phyloP scores from a whole-genome alignment of 2,888 invertebrate species.

The Periphyllus acericola region DNA sequence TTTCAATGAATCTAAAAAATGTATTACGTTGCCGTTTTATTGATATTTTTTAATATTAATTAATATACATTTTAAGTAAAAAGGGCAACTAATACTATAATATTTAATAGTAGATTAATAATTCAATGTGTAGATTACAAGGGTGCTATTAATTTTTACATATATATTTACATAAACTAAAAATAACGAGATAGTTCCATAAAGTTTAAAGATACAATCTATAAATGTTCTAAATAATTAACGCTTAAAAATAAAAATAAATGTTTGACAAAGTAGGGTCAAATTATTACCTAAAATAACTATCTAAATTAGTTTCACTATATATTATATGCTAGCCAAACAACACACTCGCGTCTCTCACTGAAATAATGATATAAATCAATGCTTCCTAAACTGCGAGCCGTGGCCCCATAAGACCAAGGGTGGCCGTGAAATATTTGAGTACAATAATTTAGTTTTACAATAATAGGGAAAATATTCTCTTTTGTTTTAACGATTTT shows the following conservation, averaged over 20 bases:
- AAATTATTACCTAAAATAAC: background rate
- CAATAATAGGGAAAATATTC: too few relatives aligned
- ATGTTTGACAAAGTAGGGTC: background rate
- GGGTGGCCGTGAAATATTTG: too few relatives aligned
- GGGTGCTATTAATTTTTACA: background rate
- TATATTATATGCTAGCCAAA: background rate
- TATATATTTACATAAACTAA: slow-evolving; percentile 2
- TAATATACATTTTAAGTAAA: background rate
- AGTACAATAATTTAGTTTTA: too few relatives aligned
- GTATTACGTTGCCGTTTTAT: background rate
- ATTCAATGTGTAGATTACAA: background rate
- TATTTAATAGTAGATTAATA: background rate
- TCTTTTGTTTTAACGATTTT: too few relatives aligned
- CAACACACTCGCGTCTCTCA: too few relatives aligned
- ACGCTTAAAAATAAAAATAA: background rate
- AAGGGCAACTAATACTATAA: background rate
- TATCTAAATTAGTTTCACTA: background rate
- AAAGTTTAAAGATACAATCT: slow-evolving; percentile 50
- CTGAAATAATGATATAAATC: too few relatives aligned
- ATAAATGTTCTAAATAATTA: slow-evolving; percentile 46
- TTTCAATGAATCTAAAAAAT: slow-evolving; percentile 6
- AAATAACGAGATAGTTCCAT: slow-evolving; percentile 55
- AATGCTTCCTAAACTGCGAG: too few relatives aligned
- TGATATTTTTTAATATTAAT: background rate
- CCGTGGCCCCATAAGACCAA: too few relatives aligned